Percentiles rank a stretch among this genome's conserved stretches.
Evolutionary conservation across 2,888 invertebrate species (phyloP).

Genomic region (Acanthosoma haemorrhoidale): DNA sequence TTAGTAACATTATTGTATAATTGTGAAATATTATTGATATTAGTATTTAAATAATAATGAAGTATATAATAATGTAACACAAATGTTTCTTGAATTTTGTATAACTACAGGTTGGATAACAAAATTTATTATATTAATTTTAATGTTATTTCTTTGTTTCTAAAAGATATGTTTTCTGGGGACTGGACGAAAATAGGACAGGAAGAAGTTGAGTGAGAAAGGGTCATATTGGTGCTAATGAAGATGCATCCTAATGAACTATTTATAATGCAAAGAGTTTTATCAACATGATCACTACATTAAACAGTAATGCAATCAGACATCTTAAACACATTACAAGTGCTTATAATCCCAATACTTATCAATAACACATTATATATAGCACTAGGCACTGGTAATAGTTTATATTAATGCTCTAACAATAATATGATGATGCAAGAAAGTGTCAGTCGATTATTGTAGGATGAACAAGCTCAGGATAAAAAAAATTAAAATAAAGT

Average conservation of each 20-base stretch:
- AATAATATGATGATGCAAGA: constrained; percentile 18
- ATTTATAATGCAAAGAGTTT: constrained; percentile 21
- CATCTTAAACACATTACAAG: constrained; percentile 1
- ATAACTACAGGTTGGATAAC: too few relatives aligned
- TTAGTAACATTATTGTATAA: too few relatives aligned
- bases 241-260: constrained; percentile 24
- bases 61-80: too few relatives aligned
- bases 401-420: constrained; percentile 19
- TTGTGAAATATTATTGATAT: too few relatives aligned
- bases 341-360: constrained; percentile 19
- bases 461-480: background rate
- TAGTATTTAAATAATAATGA: too few relatives aligned
- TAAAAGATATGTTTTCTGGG: too few relatives aligned
- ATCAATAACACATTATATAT: background rate
- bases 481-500: background rate
- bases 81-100: too few relatives aligned
- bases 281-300: background rate
- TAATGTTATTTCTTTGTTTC: too few relatives aligned
- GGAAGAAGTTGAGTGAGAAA: too few relatives aligned
- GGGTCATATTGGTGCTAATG: constrained; percentile 19
- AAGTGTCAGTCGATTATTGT: background rate
- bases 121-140: too few relatives aligned
- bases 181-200: too few relatives aligned
- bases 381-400: constrained; percentile 15
- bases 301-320: constrained; percentile 24